phyloP scores from a whole-genome alignment of 2,888 invertebrate species.

The Erynnis tages region DNA sequence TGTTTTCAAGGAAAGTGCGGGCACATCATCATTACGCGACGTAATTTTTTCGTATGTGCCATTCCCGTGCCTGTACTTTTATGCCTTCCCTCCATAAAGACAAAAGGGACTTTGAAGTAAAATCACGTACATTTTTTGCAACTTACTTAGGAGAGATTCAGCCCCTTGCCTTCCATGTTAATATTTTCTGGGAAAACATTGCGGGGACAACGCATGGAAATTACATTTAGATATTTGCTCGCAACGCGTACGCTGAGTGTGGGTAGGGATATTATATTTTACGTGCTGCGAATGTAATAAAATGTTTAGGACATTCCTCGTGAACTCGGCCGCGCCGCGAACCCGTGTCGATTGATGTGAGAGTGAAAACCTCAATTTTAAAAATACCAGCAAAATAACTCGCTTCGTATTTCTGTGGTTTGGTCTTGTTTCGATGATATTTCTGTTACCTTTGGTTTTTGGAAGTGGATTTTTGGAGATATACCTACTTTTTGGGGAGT shows the following conservation, averaged over 20 bases:
- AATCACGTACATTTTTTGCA: constrained; percentile 83
- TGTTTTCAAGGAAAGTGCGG: constrained; percentile 72
- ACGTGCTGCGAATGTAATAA: constrained; percentile 80
- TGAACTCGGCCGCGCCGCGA: constrained; percentile 34
- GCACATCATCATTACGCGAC: constrained; percentile 79
- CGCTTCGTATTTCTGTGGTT: constrained; percentile 4
- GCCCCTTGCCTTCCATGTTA: constrained; percentile 80
- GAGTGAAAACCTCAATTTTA: constrained; percentile 64
- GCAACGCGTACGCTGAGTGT: constrained; percentile 73
- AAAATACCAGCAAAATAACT: constrained; percentile 13
- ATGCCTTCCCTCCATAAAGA: constrained; percentile 79
- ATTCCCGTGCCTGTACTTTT: constrained; percentile 77
- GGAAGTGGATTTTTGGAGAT: not conserved
- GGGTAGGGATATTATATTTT: constrained; percentile 80
- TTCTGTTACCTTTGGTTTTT: not conserved
- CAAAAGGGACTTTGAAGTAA: constrained; percentile 82
- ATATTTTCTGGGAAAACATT: constrained; percentile 81
- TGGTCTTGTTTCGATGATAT: constrained; percentile 2
- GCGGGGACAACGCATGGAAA: constrained; percentile 81
- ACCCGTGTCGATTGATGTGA: constrained; percentile 67
- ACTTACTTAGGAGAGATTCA: constrained; percentile 81
- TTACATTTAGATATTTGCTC: constrained; percentile 81
- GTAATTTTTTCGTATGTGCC: constrained; percentile 80
- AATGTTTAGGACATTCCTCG: constrained; percentile 69
- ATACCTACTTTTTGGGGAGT: not conserved